These are phyloP conservation scores for Amaurobius ferox DNA, from an alignment of 2,888 invertebrate species.

Conservation along the genomic window DNA sequence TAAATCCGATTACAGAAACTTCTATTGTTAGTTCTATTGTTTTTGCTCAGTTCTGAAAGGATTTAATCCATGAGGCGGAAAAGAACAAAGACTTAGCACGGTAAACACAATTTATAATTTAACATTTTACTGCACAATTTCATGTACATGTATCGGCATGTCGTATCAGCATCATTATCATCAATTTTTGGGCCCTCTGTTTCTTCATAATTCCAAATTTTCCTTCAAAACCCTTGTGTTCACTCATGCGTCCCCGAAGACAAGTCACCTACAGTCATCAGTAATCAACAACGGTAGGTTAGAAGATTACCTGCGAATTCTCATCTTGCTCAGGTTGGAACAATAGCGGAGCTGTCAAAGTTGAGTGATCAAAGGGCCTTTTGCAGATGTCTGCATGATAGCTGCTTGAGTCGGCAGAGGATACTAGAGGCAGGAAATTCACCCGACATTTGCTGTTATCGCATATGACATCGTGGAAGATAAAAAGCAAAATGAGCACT, in stretches of 20 bases:
- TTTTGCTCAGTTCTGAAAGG: too few species aligned
- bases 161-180: not conserved
- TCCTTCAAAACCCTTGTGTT: not conserved
- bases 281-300: not conserved
- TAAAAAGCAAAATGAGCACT: conserved; percentile 9
- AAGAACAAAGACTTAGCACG: too few species aligned
- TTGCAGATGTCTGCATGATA: conserved; percentile 29
- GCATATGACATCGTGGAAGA: conserved; percentile 20
- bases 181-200: not conserved
- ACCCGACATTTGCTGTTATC: conserved; percentile 31
- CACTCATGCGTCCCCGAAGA: not conserved
- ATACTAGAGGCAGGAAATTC: conserved; percentile 56
- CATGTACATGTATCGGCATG: too few species aligned
- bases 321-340: conserved; percentile 20
- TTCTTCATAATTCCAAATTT: not conserved
- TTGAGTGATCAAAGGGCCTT: conserved; percentile 18
- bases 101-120: too few species aligned
- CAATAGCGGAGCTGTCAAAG: conserved; percentile 27
- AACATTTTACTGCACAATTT: too few species aligned
- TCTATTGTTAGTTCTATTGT: too few species aligned
- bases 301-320: conserved; percentile 14
- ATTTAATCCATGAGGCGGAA: too few species aligned
- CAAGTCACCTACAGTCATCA: not conserved
- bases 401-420: not conserved
- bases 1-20: too few species aligned